Percentiles rank a stretch among this genome's conserved stretches.
Evolutionary conservation across 2,113 vertebrate genomes (phyloP).

Genomic region (Panthera tigris): DNA sequence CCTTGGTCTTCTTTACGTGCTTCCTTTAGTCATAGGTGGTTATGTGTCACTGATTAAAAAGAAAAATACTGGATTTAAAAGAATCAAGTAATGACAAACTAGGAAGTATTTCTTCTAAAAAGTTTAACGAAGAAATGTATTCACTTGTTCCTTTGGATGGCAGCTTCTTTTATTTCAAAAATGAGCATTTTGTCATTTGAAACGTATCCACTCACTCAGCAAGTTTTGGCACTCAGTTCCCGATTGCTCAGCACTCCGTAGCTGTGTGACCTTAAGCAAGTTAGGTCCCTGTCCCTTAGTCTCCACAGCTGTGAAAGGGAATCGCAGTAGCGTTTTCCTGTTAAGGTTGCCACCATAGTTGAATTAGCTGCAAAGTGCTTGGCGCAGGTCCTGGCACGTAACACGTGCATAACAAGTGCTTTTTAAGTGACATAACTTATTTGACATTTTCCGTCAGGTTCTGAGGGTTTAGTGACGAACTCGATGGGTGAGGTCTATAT

Average conservation of each 20-base stretch:
- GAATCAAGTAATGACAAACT: not conserved
- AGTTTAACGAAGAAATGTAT: not conserved
- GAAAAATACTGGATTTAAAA: not conserved
- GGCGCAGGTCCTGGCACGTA: not conserved
- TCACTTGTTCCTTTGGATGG: not conserved
- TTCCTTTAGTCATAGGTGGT: not conserved
- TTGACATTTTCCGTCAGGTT: not conserved
- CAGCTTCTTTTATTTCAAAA: not conserved
- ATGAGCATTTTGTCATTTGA: not conserved
- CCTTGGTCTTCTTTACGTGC: not conserved
- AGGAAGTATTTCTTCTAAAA: not conserved
- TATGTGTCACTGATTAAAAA: not conserved
- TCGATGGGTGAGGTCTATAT: not conserved
- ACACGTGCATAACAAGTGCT: not conserved
- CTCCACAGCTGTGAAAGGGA: not conserved
- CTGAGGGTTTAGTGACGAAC: not conserved
- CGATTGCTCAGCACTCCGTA: fast-evolving
- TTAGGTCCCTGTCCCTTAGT: not conserved
- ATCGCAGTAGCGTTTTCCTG: not conserved
- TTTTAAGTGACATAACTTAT: not conserved
- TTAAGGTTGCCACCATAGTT: not conserved
- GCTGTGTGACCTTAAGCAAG: not conserved
- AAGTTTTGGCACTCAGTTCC: not conserved
- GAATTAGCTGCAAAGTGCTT: not conserved
- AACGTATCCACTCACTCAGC: not conserved